These are phyloP conservation scores for Aporophyla lueneburgensis DNA, from an alignment of 2,888 invertebrate species.

Conservation along the genomic window DNA sequence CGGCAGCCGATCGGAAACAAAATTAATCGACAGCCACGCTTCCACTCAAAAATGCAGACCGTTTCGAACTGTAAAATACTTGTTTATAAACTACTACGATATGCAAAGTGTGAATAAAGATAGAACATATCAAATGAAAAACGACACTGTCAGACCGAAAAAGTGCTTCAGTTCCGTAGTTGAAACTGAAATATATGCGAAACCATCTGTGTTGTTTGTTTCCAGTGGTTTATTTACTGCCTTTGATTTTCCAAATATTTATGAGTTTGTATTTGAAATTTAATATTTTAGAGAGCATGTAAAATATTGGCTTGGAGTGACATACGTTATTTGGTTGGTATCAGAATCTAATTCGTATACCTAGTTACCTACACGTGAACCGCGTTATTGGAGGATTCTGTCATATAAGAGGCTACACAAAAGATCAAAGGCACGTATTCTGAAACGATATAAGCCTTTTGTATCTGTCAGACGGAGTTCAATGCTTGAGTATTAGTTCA, in stretches of 20 bases:
- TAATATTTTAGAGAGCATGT: slow-evolving; percentile 54
- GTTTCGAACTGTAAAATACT: slow-evolving; percentile 31
- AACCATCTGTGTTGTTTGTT: slow-evolving; percentile 63
- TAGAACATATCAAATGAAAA: slow-evolving; percentile 66
- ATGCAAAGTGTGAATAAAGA: slow-evolving; percentile 61
- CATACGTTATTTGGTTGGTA: slow-evolving; percentile 32
- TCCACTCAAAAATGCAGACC: slow-evolving; percentile 17
- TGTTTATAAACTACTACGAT: slow-evolving; percentile 42
- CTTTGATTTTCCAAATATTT: slow-evolving; percentile 65
- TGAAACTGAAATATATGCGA: slow-evolving; percentile 67
- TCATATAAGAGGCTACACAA: slow-evolving; percentile 14
- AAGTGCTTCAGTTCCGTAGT: slow-evolving; percentile 66
- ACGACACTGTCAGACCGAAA: slow-evolving; percentile 68
- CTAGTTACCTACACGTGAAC: neutral
- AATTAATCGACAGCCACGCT: slow-evolving; percentile 31
- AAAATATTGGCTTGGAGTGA: slow-evolving; percentile 43
- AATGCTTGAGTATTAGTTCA: slow-evolving; percentile 1
- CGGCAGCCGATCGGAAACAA: slow-evolving; percentile 15
- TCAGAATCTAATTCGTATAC: slow-evolving; percentile 10
- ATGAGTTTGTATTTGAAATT: slow-evolving; percentile 57
- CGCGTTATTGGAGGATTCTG: slow-evolving; percentile 1
- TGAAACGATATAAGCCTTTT: slow-evolving; percentile 16
- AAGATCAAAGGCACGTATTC: slow-evolving; percentile 28
- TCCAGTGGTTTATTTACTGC: slow-evolving; percentile 61
- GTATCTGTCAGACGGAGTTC: slow-evolving; percentile 17